Base-by-base conservation (phyloP, 2,797 vertebrate species). In the Aythya fuligula region DNA sequence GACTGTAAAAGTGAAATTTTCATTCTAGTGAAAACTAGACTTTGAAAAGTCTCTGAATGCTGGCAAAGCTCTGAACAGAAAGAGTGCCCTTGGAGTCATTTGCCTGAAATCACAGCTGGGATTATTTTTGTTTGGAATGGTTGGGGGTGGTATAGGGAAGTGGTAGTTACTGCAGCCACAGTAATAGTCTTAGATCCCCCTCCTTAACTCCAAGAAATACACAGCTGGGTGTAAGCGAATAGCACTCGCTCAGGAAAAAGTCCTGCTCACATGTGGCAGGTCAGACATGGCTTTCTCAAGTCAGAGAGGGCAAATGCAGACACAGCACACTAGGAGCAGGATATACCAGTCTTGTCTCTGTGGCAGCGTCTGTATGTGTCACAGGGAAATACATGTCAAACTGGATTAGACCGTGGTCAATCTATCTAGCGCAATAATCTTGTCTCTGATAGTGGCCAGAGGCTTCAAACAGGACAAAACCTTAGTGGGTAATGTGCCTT, bases 281-380 rank as follows among this genome's bases (percentile, higher is more conserved):
- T n/a, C 49, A 84, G 70, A 64, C 3, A 34, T 1, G 77, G 34
- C 49, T 91, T 84, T 87, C 45, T 43, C 32, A 27, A 27, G 85
- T 51, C 83, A 67, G 75, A 87, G 90, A 79, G 62, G 74, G 43
- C 67, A 83, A 64, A 54, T 1, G 79, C 89, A 92, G 91, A 51
- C 77, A 13, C 77, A 74, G 90, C 57, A 11, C 24, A 49, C 49
- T 77, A 11, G 34, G 81, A 96, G 65, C 95, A 87, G 90, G 96
- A 90, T 87, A 60, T 80, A 82, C 88, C 88, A 75, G 96, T 94
- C 83, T 85, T 73, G 71, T 74, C 14, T 41, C 77, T 28, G 28
- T 30, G 80, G 71, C 36, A 79, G 92, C 61, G 85, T 93, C 95
- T 62, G 16, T n/a, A 12, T 94, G 96, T 77, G 86, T 94, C 96